Percentiles rank a stretch among this genome's conserved stretches.
Evolutionary conservation across 2,888 invertebrate species (phyloP).

Genomic region (Magallana nippona): DNA sequence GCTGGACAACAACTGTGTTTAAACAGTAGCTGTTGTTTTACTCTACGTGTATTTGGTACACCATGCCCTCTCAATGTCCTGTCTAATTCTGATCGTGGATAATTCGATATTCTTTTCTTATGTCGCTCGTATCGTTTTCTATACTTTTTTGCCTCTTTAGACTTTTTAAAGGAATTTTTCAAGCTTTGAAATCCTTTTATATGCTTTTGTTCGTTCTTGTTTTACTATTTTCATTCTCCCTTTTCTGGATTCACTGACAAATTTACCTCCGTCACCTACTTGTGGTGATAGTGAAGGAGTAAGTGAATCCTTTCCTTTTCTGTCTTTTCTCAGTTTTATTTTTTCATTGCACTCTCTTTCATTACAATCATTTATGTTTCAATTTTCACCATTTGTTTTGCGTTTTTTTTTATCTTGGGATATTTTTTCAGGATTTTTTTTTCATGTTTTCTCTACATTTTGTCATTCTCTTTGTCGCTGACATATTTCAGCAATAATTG

Average conservation of each 20-base stretch:
- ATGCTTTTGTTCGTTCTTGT: conserved; percentile 40
- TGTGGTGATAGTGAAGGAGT: conserved; percentile 20
- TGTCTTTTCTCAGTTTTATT: conserved; percentile 26
- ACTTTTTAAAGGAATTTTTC: conserved; percentile 13
- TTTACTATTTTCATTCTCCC: conserved; percentile 38
- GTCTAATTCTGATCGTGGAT: conserved; percentile 10
- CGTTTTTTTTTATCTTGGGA: conserved; percentile 5
- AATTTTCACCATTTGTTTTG: not conserved
- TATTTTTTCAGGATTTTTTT: conserved; percentile 27
- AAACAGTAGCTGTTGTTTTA: conserved; percentile 27
- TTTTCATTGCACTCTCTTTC: conserved; percentile 22
- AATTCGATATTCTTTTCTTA: not conserved
- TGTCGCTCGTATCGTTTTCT: conserved; percentile 38
- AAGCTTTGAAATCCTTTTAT: conserved; percentile 29
- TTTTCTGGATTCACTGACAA: not conserved
- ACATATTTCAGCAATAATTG: not conserved
- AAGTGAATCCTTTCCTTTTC: not conserved
- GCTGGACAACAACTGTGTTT: conserved; percentile 15
- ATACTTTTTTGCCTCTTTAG: conserved; percentile 36
- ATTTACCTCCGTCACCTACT: not conserved
- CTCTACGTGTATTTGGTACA: not conserved
- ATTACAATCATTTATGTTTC: not conserved
- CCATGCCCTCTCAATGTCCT: conserved; percentile 17
- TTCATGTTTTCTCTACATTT: not conserved
- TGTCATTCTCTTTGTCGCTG: conserved; percentile 25